A percentile compares a stretch with the other conserved stretches of the same genome.
These are phyloP conservation scores for Liposcelis brunnea DNA, from an alignment of 2,888 invertebrate species.

Conservation along the genomic window DNA sequence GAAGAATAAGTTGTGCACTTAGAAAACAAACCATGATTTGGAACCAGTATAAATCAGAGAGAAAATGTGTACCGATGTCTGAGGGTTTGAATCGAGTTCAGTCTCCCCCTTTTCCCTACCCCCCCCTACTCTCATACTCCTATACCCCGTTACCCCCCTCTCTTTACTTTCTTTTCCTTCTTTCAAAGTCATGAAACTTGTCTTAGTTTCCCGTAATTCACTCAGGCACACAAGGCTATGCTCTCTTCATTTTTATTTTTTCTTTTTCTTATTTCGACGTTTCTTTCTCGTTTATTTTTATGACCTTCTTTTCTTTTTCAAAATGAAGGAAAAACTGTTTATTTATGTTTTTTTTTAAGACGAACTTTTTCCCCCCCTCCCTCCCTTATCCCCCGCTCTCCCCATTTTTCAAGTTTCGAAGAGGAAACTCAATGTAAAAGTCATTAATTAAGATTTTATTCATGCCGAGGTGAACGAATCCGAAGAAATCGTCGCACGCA, in stretches of 20 bases:
- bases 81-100: too few species aligned
- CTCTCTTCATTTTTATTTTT: slow-evolving; percentile 2
- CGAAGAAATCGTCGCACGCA: too few species aligned
- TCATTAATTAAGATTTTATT: too few species aligned
- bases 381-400: slow-evolving; percentile 17
- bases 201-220: slow-evolving; percentile 4
- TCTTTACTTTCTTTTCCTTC: background rate
- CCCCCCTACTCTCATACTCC: slow-evolving; percentile 1
- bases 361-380: slow-evolving; percentile 14
- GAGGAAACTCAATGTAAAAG: background rate
- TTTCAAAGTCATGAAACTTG: slow-evolving; percentile 9
- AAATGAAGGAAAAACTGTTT: too few species aligned
- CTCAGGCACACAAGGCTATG: too few species aligned
- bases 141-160: background rate
- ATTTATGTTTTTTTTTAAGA: too few species aligned
- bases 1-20: too few species aligned
- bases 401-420: slow-evolving; percentile 11
- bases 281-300: slow-evolving; percentile 1
- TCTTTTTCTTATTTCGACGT: background rate
- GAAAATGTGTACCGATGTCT: too few species aligned
- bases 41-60: too few species aligned
- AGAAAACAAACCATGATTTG: too few species aligned
- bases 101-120: background rate
- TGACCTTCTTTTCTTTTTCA: background rate
- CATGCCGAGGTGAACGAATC: slow-evolving; percentile 9